Evolutionary conservation across 2,888 invertebrate species (phyloP), one percentile per base, ranked within the genome.

Genomic region (Zaprionus bogoriensis): DNA sequence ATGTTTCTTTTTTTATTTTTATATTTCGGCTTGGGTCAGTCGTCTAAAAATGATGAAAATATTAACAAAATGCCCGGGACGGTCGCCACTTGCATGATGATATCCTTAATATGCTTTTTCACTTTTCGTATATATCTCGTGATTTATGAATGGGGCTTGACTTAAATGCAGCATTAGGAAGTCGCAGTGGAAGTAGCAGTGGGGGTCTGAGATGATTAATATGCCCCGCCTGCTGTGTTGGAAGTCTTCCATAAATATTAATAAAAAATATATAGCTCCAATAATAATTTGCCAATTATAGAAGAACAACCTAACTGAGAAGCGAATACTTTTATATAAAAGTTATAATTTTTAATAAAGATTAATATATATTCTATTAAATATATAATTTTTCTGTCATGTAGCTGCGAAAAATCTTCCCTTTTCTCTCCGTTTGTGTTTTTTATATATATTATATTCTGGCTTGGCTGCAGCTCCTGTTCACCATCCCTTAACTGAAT

Each of bases 61-160:
- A 71, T 76, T 71, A 76, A 59, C 55, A 41, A 58, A 65, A 65
- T 42, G 53, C 69, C 5, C n/a, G n/a, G 20, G n/a, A n/a, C 22
- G 44, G 38, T 46, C 48, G 51, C 50, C 57, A 45, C 52, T 68
- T 60, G 66, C 50, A 59, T 59, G 36, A 22, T 44, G 45, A 65
- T 76, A 61, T 77, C 60, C 62, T 42, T 69, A 67, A 77, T 81
- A 57, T 63, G 7, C 58, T 36, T 48, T 44, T 25, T 39, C 53
- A 44, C 51, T 44, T 51, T 51, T 38, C 28, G 25, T 57, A 28
- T 44, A 19, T 39, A 57, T 53, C 3, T 38, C 14, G 22, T 83
- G 60, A 72, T 67, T 77, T 77, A 77, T 83, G 71, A 62, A 38
- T 65, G 60, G 12, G 5, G 6, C 3, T 38, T 47, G 39, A 5